Percentiles rank a stretch among this genome's conserved stretches.
Evolutionary conservation across 2,113 vertebrate species (phyloP).

Genomic region (Oreochromis aureus): DNA sequence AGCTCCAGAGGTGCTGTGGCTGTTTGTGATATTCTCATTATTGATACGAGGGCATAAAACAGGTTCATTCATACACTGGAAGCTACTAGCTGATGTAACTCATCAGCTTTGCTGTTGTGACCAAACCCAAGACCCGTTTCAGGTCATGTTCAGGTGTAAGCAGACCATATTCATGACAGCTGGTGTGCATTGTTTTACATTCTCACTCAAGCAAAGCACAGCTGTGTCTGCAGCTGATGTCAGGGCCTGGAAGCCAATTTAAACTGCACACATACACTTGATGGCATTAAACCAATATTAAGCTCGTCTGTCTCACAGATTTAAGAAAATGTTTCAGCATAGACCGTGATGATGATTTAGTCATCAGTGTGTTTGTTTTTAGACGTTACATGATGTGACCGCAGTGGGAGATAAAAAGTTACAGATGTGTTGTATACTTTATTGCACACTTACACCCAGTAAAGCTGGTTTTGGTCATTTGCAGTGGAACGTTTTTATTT

Average conservation of each 20-base stretch:
- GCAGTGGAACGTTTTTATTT: background rate
- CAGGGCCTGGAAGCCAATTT: background rate
- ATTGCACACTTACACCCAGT: background rate
- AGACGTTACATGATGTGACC: background rate
- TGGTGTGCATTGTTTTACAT: background rate
- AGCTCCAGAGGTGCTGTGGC: background rate
- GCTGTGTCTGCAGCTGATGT: background rate
- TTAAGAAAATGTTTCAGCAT: background rate
- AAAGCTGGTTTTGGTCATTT: background rate
- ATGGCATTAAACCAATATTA: background rate
- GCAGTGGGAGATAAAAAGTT: background rate
- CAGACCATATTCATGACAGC: background rate
- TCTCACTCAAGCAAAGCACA: background rate
- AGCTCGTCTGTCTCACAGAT: background rate
- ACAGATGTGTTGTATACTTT: background rate
- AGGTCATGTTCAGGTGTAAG: background rate
- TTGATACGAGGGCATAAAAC: background rate
- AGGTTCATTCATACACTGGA: background rate
- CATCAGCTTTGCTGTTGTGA: background rate
- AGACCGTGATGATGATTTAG: background rate
- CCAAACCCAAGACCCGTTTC: background rate
- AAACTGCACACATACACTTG: background rate
- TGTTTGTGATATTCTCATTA: fast-evolving
- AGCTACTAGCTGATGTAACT: background rate
- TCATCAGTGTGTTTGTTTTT: background rate